phyloP scores from a whole-genome alignment of 37 sponge, comb jelly and placozoan genomes.

The Halichondria panicea region DNA sequence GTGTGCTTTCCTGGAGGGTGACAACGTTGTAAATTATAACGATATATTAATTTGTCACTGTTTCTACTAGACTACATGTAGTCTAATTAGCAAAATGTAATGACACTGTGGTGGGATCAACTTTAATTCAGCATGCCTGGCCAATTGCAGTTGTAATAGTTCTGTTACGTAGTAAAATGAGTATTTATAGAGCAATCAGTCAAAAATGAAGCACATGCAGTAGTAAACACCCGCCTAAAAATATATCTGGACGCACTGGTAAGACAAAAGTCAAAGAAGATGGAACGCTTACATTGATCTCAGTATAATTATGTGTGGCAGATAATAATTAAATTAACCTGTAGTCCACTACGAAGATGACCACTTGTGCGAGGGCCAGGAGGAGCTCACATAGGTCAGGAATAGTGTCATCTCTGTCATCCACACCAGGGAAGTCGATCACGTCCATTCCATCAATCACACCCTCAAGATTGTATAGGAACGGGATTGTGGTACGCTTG shows the following conservation, averaged over 20 bases:
- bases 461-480: conserved; percentile 61
- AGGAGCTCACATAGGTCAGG: conserved; percentile 43
- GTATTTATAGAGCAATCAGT: too few relatives aligned
- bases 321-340: conserved; percentile 40
- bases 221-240: not conserved
- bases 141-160: too few relatives aligned
- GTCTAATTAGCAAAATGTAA: too few relatives aligned
- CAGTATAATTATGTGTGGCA: not conserved
- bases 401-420: conserved; percentile 56
- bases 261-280: not conserved
- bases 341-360: conserved; percentile 71
- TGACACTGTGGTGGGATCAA: too few relatives aligned
- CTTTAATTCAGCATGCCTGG: too few relatives aligned
- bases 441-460: conserved; percentile 57
- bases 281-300: not conserved
- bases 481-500: conserved; percentile 72
- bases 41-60: too few relatives aligned
- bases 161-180: too few relatives aligned
- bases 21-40: not conserved
- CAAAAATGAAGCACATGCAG: too few relatives aligned
- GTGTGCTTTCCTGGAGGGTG: conserved; percentile 31
- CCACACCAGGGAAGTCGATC: conserved; percentile 78
- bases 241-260: not conserved
- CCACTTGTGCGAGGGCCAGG: conserved; percentile 54
- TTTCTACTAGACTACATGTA: too few relatives aligned